phyloP scores from a whole-genome alignment of 2,888 invertebrate species.

The Sericinus montela region DNA sequence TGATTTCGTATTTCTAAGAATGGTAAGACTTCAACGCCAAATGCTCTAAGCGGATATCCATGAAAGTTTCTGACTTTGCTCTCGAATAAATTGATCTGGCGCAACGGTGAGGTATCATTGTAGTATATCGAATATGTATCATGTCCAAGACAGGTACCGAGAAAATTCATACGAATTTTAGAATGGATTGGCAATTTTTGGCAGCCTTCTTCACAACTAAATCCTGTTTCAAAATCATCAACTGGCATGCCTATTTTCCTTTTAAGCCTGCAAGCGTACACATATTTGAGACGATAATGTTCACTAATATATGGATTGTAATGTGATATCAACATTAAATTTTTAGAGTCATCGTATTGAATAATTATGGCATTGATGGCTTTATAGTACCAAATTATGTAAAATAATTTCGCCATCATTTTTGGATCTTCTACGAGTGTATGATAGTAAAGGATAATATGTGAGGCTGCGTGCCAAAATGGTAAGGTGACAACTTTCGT shows the following conservation, averaged over 20 bases:
- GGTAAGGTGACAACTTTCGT: constrained; percentile 35
- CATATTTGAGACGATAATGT: constrained; percentile 33
- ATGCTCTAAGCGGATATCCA: constrained; percentile 45
- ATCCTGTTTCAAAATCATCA: constrained; percentile 37
- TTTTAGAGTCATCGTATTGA: constrained; percentile 37
- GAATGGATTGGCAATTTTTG: constrained; percentile 46
- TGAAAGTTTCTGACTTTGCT: constrained; percentile 52
- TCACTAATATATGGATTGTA: constrained; percentile 49
- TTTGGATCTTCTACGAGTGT: constrained; percentile 25
- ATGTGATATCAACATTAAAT: constrained; percentile 34
- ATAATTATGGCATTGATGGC: constrained; percentile 45
- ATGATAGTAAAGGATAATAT: constrained; percentile 50
- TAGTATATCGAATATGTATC: constrained; percentile 35
- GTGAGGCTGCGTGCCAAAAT: constrained; percentile 55
- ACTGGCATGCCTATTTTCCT: constrained; percentile 46
- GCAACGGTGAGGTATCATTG: constrained; percentile 23
- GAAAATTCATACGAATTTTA: constrained; percentile 37
- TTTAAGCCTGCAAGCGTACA: constrained; percentile 50
- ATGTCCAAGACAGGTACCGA: constrained; percentile 58
- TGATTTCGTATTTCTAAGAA: constrained; percentile 40
- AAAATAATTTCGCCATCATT: constrained; percentile 47
- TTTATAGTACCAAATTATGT: constrained; percentile 53
- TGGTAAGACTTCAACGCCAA: constrained; percentile 41
- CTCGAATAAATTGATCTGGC: constrained; percentile 38
- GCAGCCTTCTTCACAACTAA: constrained; percentile 48